These are phyloP conservation scores for Galeopsomyia nigrocyanea DNA, from an alignment of 2,888 invertebrate genomes.

Conservation along the genomic window DNA sequence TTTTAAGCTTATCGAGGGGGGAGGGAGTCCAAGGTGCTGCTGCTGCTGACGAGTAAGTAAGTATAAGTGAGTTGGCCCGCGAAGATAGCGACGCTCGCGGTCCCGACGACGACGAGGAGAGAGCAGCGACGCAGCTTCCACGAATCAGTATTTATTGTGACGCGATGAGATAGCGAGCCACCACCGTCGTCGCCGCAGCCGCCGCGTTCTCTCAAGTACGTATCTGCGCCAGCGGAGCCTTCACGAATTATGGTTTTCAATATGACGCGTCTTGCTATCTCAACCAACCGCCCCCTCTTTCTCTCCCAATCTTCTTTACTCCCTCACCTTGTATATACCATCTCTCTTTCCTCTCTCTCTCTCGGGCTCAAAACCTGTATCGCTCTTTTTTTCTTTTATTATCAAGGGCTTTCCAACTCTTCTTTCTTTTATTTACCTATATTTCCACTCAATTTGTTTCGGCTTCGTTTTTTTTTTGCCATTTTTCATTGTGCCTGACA, in stretches of 20 bases:
- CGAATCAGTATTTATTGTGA: conserved; percentile 69
- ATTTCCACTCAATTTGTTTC: neutral
- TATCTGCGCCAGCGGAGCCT: conserved; percentile 50
- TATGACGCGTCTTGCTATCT: conserved; percentile 64
- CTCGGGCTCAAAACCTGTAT: neutral
- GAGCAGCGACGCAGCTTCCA: conserved; percentile 61
- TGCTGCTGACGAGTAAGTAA: no score
- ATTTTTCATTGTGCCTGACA: neutral
- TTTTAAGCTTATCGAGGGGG: conserved; percentile 32
- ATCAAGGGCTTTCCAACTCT: no score
- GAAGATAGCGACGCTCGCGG: conserved; percentile 45
- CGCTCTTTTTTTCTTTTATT: conserved; percentile 6
- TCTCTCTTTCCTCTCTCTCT: conserved; percentile 8
- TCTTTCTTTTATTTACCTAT: no score
- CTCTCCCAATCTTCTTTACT: conserved; percentile 46
- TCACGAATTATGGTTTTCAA: conserved; percentile 68
- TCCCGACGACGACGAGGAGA: neutral
- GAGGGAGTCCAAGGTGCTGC: neutral
- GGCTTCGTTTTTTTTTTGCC: conserved; percentile 3
- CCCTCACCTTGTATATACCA: neutral
- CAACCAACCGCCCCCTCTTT: conserved; percentile 47
- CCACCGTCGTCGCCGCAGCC: conserved; percentile 25
- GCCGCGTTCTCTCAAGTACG: conserved; percentile 28
- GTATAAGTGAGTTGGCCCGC: neutral
- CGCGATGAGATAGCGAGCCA: conserved; percentile 65